Conservation (phyloP, 2,113 vertebrate species). For the Halichoerus grypus region DNA sequence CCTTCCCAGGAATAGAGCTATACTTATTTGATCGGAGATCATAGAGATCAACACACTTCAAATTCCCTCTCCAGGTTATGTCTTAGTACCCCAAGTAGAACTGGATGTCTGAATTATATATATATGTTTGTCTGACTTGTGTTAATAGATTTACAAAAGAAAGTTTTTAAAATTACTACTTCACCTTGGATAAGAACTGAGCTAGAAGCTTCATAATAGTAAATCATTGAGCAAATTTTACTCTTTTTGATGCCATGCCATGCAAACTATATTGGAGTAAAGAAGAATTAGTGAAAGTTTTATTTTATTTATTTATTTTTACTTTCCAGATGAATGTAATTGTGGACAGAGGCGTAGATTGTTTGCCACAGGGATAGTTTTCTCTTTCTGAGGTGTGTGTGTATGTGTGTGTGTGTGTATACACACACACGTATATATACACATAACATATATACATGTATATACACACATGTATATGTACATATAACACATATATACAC, state of each 20-base stretch:
- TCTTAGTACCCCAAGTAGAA: neutral
- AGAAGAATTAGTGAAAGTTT: neutral
- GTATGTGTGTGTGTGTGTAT: no score
- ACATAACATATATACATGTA: no score
- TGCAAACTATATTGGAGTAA: neutral
- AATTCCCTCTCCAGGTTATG: neutral
- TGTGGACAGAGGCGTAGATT: neutral
- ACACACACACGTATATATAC: no score
- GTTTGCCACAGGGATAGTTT: neutral
- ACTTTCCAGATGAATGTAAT: neutral
- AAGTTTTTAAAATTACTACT: neutral
- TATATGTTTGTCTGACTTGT: neutral
- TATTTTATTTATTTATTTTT: neutral
- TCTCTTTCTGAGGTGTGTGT: neutral
- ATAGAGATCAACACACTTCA: neutral
- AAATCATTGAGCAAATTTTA: constrained; percentile 6
- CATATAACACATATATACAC: no score
- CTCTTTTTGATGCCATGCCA: neutral
- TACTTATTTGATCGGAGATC: neutral
- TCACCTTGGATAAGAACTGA: neutral
- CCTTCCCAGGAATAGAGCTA: neutral
- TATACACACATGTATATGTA: no score
- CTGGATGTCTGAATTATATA: neutral
- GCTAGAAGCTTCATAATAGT: neutral
- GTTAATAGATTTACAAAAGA: constrained; percentile 4